These are phyloP conservation scores for Plecotus auritus DNA, from an alignment of 2,113 vertebrate genomes.

Conservation along the genomic window DNA sequence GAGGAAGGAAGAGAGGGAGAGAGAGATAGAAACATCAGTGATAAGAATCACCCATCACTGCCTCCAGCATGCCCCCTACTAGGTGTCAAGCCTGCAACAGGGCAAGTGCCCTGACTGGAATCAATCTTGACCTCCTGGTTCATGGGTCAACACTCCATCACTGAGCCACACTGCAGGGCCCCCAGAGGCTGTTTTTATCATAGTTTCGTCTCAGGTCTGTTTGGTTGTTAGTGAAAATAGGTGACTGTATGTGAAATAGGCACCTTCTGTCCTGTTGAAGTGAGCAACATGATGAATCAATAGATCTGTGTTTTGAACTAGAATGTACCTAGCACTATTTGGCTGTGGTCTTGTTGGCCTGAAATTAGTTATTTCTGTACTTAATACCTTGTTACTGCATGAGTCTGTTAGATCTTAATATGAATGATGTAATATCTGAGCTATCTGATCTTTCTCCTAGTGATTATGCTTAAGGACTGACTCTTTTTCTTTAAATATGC, in stretches of 20 bases:
- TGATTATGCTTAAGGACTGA: background rate
- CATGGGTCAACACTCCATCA: no score
- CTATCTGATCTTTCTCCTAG: background rate
- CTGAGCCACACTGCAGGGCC: no score
- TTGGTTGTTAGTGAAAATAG: background rate
- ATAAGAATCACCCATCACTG: no score
- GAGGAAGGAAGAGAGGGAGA: no score
- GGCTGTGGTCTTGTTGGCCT: background rate
- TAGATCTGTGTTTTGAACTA: background rate
- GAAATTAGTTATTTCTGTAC: conserved; percentile 30
- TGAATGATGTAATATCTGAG: background rate
- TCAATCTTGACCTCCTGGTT: no score
- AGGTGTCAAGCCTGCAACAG: no score
- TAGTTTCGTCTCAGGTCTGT: background rate
- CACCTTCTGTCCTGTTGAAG: background rate
- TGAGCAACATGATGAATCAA: background rate
- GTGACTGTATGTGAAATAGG: background rate
- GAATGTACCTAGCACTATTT: background rate
- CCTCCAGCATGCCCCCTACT: no score
- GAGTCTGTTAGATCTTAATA: conserved; percentile 46
- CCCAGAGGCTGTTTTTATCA: background rate
- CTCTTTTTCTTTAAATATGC: conserved; percentile 17
- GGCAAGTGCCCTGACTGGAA: no score
- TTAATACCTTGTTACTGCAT: background rate
- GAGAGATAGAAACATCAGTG: no score